Percentiles rank a stretch among this genome's conserved stretches.
Evolutionary conservation across 1,140 invertebrate genomes (phyloP).

Genomic region (Steinernema khuongi): DNA sequence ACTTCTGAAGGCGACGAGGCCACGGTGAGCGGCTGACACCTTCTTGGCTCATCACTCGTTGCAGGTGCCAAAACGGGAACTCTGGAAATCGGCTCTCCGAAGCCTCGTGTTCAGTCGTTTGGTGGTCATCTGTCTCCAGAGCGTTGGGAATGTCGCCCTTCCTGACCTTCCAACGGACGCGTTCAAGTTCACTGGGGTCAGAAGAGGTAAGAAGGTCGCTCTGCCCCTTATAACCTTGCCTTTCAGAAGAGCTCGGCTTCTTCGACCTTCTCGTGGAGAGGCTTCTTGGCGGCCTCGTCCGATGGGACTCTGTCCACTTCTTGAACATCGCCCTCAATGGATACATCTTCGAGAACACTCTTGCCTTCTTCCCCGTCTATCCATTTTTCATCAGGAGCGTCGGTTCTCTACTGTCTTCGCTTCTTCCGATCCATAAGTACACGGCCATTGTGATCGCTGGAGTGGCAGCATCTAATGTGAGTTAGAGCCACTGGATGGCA

Average conservation of each 20-base stretch:
- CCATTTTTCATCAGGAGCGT: background rate
- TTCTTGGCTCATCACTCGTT: too few species aligned
- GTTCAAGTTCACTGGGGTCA: background rate
- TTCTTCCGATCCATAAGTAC: conserved; percentile 13
- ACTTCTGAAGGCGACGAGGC: too few species aligned
- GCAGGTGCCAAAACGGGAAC: too few species aligned
- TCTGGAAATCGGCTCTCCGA: too few species aligned
- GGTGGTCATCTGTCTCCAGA: background rate
- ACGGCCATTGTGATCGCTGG: conserved; percentile 1
- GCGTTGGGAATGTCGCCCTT: background rate
- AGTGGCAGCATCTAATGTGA: background rate
- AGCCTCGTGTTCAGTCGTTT: background rate
- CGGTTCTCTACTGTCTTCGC: background rate
- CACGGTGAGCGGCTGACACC: too few species aligned
- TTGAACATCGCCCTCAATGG: conserved; percentile 34
- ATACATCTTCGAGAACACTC: conserved; percentile 31
- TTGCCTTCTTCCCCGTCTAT: conserved; percentile 34
- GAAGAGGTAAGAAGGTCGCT: background rate
- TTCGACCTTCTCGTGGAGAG: background rate
- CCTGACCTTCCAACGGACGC: conserved; percentile 5
- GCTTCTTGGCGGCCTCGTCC: background rate
- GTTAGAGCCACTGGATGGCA: background rate
- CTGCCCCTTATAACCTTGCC: background rate
- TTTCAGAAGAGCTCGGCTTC: background rate
- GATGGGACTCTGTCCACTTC: conserved; percentile 36